These are phyloP conservation scores for Heliornis fulica DNA, from an alignment of 2,113 vertebrate genomes.

Conservation along the genomic window DNA sequence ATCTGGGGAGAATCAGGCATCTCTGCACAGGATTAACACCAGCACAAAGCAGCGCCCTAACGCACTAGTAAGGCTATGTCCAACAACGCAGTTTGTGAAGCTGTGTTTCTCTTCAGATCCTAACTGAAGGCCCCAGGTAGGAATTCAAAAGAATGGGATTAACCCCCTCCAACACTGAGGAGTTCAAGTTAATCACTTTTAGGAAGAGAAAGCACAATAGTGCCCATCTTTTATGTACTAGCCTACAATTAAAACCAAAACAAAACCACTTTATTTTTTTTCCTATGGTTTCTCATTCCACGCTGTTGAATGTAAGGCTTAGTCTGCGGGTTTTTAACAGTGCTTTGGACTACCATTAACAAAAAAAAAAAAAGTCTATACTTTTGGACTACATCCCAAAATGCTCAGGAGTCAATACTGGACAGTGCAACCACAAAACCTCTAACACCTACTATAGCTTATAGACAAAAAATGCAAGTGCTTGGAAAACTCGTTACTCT, in stretches of 20 bases:
- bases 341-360: background rate
- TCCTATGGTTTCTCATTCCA: background rate
- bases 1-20: background rate
- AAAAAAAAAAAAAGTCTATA: too few species aligned
- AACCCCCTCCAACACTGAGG: background rate
- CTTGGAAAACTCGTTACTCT: background rate
- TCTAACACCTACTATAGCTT: background rate
- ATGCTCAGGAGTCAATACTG: background rate
- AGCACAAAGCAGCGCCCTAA: background rate
- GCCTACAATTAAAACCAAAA: background rate
- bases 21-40: background rate
- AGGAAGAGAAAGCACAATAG: background rate
- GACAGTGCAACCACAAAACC: background rate
- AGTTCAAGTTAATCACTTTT: background rate
- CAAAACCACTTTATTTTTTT: too few species aligned
- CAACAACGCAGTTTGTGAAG: background rate
- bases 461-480: background rate
- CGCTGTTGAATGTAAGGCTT: background rate
- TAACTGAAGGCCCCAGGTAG: background rate
- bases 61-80: background rate
- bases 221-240: background rate
- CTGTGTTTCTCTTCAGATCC: background rate
- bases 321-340: background rate
- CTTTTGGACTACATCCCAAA: too few species aligned
- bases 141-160: background rate